phyloP scores from a whole-genome alignment of 2,888 invertebrate genomes.

The Dioctria linearis region DNA sequence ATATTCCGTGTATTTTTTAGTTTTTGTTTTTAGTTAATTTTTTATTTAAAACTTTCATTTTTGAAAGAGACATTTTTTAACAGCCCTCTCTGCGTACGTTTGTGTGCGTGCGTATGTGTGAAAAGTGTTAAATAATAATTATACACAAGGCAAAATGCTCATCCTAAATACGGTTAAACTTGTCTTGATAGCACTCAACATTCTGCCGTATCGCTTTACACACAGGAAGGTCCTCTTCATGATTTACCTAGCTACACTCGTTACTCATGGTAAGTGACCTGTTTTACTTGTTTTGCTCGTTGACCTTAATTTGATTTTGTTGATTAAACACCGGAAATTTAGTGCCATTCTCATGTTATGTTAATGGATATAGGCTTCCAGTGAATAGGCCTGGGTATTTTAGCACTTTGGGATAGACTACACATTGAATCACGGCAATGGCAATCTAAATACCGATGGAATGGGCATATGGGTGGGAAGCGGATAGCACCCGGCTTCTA shows the following conservation, averaged over 20 bases:
- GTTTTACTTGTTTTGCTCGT: conserved; percentile 52
- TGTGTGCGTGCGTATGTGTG: neutral
- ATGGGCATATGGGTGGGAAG: no score
- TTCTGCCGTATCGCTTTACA: conserved; percentile 71
- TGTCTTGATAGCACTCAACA: conserved; percentile 70
- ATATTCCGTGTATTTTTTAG: neutral
- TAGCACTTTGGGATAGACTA: conserved; percentile 21
- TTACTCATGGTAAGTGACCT: conserved; percentile 70
- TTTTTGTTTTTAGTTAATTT: no score
- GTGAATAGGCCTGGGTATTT: conserved; percentile 23
- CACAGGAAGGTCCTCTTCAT: conserved; percentile 71
- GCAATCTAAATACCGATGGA: neutral
- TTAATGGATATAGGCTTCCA: conserved; percentile 50
- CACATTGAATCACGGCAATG: conserved; percentile 1
- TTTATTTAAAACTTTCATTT: neutral
- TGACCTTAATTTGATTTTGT: conserved; percentile 58
- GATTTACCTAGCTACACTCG: conserved; percentile 70
- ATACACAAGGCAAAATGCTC: conserved; percentile 65
- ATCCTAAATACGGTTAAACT: conserved; percentile 70
- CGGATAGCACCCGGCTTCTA: neutral
- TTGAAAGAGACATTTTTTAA: neutral
- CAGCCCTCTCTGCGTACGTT: neutral
- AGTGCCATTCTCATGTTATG: conserved; percentile 52
- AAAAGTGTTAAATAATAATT: conserved; percentile 9
- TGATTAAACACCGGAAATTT: conserved; percentile 58